phyloP scores from a whole-genome alignment of 2,113 vertebrate genomes.

The Petrocephalus microphthalmus region DNA sequence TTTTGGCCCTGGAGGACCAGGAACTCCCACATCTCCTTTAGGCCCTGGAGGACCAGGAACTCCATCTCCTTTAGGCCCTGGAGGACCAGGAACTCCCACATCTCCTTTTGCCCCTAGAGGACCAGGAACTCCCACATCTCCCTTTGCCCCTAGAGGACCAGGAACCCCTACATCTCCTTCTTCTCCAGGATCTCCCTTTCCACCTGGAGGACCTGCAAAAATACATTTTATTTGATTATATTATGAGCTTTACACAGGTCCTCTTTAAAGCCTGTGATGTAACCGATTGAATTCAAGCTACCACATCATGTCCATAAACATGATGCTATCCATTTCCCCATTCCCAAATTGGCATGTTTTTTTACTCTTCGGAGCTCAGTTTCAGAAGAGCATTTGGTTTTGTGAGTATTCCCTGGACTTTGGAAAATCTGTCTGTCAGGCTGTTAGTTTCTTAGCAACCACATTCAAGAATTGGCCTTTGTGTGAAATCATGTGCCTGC shows the following conservation, averaged over 20 bases:
- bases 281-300: background rate
- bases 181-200: slow-evolving; percentile 30
- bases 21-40: slow-evolving; percentile 63
- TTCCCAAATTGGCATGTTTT: background rate
- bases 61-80: background rate
- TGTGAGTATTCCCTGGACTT: background rate
- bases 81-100: slow-evolving; percentile 57
- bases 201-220: background rate
- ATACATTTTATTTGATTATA: slow-evolving; percentile 32
- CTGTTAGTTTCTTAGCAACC: background rate
- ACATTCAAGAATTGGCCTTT: background rate
- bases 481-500: background rate
- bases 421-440: background rate
- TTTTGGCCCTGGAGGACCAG: slow-evolving; percentile 59
- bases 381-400: background rate
- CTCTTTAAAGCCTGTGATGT: background rate
- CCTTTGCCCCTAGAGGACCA: slow-evolving; percentile 56
- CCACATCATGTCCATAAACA: background rate
- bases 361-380: background rate
- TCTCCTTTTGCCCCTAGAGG: slow-evolving; percentile 67
- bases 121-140: slow-evolving; percentile 66
- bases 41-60: slow-evolving; percentile 35
- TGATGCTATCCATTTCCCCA: background rate
- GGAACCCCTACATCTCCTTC: slow-evolving; percentile 66
- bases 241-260: background rate